Conservation (phyloP, 2,113 vertebrate species). For the Xiphorhynchus elegans region DNA sequence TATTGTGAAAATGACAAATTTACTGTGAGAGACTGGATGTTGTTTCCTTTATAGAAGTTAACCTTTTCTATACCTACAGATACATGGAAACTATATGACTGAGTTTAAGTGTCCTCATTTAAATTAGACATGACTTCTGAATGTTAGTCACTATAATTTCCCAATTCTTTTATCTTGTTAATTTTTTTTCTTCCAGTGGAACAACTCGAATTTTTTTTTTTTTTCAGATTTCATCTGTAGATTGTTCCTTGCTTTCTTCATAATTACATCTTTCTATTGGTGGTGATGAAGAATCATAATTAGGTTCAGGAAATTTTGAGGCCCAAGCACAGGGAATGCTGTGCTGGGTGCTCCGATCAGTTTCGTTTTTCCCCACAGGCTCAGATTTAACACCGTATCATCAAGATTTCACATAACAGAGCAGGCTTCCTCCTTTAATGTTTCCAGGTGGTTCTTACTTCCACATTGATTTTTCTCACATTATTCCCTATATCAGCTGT, state of each 20-base stretch:
- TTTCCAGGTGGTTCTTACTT: neutral
- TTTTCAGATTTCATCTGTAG: neutral
- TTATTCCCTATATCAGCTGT: neutral
- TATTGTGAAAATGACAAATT: neutral
- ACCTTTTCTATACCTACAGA: neutral
- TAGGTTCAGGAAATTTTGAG: neutral
- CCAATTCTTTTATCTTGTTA: neutral
- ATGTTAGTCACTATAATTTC: neutral
- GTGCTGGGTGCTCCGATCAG: neutral
- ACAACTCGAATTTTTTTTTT: neutral
- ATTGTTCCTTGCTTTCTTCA: neutral
- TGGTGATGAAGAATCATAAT: neutral
- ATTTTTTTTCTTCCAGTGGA: neutral
- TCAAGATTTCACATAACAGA: neutral
- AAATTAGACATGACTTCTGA: neutral
- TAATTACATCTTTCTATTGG: neutral
- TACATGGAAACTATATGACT: neutral
- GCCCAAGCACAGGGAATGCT: neutral
- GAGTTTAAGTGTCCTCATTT: neutral
- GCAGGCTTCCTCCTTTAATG: neutral
- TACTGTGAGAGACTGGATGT: neutral
- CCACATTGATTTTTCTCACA: neutral
- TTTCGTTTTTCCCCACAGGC: neutral
- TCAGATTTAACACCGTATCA: neutral
- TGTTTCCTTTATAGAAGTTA: neutral